phyloP scores from a whole-genome alignment of 2,113 vertebrate genomes.

The Dipodomys stephensi region DNA sequence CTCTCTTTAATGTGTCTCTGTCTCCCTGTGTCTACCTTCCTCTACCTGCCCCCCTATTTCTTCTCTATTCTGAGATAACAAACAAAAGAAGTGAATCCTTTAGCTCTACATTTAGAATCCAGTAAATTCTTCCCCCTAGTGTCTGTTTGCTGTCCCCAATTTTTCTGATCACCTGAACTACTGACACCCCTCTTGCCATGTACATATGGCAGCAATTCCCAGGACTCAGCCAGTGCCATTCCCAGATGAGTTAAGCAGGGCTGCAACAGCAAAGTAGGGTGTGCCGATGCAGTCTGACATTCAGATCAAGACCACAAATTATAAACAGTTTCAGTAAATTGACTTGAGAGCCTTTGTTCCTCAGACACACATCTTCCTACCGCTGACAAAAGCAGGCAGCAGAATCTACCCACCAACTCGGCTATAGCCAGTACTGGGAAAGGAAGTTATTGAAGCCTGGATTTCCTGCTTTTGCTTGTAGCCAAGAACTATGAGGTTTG shows the following conservation, averaged over 20 bases:
- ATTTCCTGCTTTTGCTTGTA: conserved; percentile 96
- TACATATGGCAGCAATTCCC: conserved; percentile 20
- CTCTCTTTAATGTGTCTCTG: neutral
- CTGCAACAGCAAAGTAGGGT: conserved; percentile 53
- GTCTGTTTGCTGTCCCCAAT: conserved; percentile 44
- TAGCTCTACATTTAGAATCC: conserved; percentile 54
- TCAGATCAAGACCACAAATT: conserved; percentile 94
- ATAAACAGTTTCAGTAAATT: conserved; percentile 94
- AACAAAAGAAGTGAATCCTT: conserved; percentile 63
- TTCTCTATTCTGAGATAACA: neutral
- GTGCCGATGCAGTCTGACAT: conserved; percentile 87
- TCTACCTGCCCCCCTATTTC: neutral
- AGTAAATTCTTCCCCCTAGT: neutral
- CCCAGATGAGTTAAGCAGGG: neutral
- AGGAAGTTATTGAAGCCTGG: conserved; percentile 98
- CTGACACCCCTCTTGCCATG: neutral
- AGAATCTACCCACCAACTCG: conserved; percentile 88
- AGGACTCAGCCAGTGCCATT: conserved; percentile 61
- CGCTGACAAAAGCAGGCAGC: conserved; percentile 89
- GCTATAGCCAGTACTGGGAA: conserved; percentile 91
- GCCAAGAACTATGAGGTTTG: conserved; percentile 95
- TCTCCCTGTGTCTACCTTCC: no score
- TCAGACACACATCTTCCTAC: conserved; percentile 91
- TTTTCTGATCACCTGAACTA: conserved; percentile 53
- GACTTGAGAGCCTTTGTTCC: conserved; percentile 92